phyloP scores from a whole-genome alignment of 1,140 invertebrate species.

The Pygmarrhopalites habei region DNA sequence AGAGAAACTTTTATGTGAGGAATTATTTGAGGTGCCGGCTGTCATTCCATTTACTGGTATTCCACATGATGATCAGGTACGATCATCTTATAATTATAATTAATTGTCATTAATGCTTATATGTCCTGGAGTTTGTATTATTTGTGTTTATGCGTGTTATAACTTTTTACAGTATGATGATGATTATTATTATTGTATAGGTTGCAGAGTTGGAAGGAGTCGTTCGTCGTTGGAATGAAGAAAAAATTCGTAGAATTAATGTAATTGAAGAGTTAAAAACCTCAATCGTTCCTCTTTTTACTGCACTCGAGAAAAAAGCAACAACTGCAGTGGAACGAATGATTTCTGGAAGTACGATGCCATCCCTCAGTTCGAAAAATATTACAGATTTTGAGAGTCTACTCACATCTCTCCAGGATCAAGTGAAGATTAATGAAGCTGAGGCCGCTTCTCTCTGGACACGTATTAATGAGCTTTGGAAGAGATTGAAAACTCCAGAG shows the following conservation, averaged over 20 bases:
- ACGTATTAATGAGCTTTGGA: conserved; percentile 31
- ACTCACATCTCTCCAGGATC: not conserved
- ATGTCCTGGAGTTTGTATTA: not conserved
- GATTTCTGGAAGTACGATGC: not conserved
- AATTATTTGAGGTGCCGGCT: not conserved
- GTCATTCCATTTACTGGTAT: not conserved
- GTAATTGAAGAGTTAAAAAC: not conserved
- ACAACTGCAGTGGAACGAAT: conserved; percentile 9
- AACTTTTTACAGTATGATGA: not conserved
- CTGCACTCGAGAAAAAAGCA: conserved; percentile 15
- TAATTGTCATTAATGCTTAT: too few species aligned
- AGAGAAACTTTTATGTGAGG: conserved; percentile 1
- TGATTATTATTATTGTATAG: not conserved
- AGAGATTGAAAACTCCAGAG: conserved; percentile 21
- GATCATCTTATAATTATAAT: too few species aligned
- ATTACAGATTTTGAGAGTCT: conserved; percentile 15
- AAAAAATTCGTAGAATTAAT: not conserved
- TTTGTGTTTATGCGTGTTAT: not conserved
- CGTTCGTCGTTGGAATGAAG: not conserved
- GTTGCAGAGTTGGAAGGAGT: not conserved
- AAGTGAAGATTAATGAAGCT: conserved; percentile 11
- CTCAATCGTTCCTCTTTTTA: not conserved
- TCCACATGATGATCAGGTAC: conserved; percentile 14
- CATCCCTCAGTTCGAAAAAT: not conserved
- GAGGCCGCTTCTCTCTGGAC: conserved; percentile 13